A percentile compares a stretch with the other conserved stretches of the same genome.
Evolutionary conservation across 2,888 invertebrate genomes (phyloP).

Genomic region (Heliconius sara): DNA sequence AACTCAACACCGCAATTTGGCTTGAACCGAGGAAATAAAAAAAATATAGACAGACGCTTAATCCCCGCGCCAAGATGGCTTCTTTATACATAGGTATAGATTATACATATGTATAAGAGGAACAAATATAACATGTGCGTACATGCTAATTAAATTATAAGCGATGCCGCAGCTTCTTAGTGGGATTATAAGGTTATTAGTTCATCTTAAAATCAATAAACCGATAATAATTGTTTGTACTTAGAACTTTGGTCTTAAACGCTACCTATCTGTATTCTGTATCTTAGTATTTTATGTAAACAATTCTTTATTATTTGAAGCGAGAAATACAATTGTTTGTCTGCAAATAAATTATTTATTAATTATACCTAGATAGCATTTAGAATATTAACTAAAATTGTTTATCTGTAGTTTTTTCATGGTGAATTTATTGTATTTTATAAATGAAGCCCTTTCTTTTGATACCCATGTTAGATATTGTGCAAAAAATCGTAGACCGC

Average conservation of each 20-base stretch:
- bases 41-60: too few relatives aligned
- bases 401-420: too few relatives aligned
- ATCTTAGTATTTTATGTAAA: slow-evolving; percentile 5
- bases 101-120: background rate
- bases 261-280: background rate
- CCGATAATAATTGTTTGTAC: background rate
- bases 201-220: slow-evolving; percentile 16
- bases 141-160: slow-evolving; percentile 6
- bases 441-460: too few relatives aligned
- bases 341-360: background rate
- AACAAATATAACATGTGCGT: background rate
- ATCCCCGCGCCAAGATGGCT: too few relatives aligned
- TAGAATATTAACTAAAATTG: too few relatives aligned
- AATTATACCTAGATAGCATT: background rate
- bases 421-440: too few relatives aligned
- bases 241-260: background rate
- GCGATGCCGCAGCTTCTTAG: background rate
- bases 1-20: too few relatives aligned
- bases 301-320: background rate
- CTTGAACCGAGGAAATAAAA: too few relatives aligned
- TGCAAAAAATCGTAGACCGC: too few relatives aligned
- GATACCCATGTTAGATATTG: too few relatives aligned
- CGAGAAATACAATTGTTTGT: background rate
- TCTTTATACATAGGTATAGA: background rate
- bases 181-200: slow-evolving; percentile 5